Evolutionary conservation across 1,140 invertebrate genomes (phyloP).

Genomic region (Drosophila triauraria): DNA sequence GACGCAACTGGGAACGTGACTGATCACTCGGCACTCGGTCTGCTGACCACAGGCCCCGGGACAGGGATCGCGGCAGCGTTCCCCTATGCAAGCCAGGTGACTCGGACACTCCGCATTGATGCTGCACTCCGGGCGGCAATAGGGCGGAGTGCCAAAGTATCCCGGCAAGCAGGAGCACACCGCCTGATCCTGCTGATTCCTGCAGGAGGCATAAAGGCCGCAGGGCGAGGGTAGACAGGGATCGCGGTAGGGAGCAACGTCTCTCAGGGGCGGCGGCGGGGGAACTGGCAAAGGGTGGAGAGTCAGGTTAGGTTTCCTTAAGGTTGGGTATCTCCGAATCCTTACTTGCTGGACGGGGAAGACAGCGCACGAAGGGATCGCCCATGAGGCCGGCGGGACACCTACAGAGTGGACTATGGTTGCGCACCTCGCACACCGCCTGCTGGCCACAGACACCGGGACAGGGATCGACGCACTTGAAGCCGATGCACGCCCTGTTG

Average conservation of each 20-base stretch:
- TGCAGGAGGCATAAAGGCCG: constrained; percentile 92
- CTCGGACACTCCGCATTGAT: constrained; percentile 91
- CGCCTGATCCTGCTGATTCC: constrained; percentile 88
- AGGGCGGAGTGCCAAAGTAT: constrained; percentile 90
- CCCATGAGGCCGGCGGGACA: constrained; percentile 90
- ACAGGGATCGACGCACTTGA: constrained; percentile 93
- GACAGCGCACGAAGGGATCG: constrained; percentile 87
- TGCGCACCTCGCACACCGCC: constrained; percentile 90
- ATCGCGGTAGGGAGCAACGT: constrained; percentile 70
- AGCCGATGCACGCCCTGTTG: constrained; percentile 91
- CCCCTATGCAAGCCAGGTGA: constrained; percentile 89
- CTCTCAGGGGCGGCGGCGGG: constrained; percentile 75
- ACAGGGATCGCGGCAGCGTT: constrained; percentile 91
- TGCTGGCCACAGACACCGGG: constrained; percentile 91
- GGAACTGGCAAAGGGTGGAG: constrained; percentile 40
- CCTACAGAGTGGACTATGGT: constrained; percentile 91
- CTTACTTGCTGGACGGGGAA: constrained; percentile 87
- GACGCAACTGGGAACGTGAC: constrained; percentile 93
- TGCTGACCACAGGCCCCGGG: constrained; percentile 92
- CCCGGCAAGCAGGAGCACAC: constrained; percentile 91
- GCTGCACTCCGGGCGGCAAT: constrained; percentile 91
- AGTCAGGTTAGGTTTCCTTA: constrained; percentile 4
- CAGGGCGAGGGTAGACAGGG: constrained; percentile 91
- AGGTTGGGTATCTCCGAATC: neutral
- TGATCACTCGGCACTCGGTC: constrained; percentile 92